Evolutionary conservation across 2,113 vertebrate genomes (phyloP).

Genomic region (Chauna torquata): DNA sequence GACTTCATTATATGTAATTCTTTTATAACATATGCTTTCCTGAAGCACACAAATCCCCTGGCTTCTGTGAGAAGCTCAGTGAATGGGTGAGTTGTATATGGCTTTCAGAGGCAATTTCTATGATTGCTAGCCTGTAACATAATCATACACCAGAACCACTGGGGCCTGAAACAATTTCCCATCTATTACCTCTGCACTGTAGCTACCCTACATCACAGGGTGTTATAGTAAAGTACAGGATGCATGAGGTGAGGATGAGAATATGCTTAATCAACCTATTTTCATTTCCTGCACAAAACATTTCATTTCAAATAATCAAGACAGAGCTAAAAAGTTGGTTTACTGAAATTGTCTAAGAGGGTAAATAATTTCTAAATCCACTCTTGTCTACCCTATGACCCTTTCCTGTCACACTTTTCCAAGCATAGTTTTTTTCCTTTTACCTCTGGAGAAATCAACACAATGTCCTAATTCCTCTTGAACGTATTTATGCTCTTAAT

Average conservation of each 20-base stretch:
- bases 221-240: not conserved
- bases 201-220: not conserved
- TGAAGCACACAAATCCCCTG: constrained; percentile 4
- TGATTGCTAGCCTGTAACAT: constrained; percentile 32
- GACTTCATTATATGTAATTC: constrained; percentile 34
- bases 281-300: constrained; percentile 10
- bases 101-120: constrained; percentile 46
- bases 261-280: constrained; percentile 33
- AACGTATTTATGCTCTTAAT: not conserved
- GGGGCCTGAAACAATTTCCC: constrained; percentile 33
- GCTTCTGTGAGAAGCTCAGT: not conserved
- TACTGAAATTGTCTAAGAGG: not conserved
- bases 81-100: constrained; percentile 10
- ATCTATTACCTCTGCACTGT: constrained; percentile 14
- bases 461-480: not conserved
- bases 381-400: not conserved
- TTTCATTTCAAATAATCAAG: not conserved
- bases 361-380: not conserved
- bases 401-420: not conserved
- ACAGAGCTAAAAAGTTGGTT: not conserved
- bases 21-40: not conserved
- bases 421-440: not conserved
- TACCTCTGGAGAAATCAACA: not conserved
- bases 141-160: not conserved
- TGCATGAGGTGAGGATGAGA: not conserved